Evolutionary conservation across 2,888 invertebrate genomes (phyloP).

Genomic region (Acleris holmiana): DNA sequence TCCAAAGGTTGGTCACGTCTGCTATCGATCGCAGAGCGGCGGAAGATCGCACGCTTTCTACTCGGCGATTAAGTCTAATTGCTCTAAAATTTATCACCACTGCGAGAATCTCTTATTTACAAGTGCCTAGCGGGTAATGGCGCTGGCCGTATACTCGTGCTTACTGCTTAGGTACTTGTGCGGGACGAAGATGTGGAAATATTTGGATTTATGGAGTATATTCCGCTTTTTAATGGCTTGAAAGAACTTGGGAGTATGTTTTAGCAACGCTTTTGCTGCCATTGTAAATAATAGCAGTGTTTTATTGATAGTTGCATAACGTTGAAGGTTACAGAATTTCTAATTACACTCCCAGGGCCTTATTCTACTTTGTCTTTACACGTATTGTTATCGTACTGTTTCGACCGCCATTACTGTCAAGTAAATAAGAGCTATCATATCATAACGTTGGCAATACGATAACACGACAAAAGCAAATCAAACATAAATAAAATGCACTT

Average conservation of each 20-base stretch:
- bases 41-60: slow-evolving; percentile 73
- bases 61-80: slow-evolving; percentile 78
- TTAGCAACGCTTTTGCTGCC: no score
- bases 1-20: slow-evolving; percentile 54
- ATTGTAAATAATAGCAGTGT: no score
- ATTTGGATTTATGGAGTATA: not conserved
- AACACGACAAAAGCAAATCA: no score
- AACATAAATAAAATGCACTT: no score
- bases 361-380: no score
- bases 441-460: no score
- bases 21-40: slow-evolving; percentile 66
- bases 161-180: not conserved
- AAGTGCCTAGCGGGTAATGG: slow-evolving; percentile 31
- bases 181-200: not conserved
- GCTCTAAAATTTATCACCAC: slow-evolving; percentile 74
- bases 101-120: slow-evolving; percentile 49
- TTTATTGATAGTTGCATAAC: no score
- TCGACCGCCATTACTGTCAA: no score
- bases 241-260: not conserved
- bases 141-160: not conserved
- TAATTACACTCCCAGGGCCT: no score
- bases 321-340: no score
- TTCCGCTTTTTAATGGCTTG: not conserved
- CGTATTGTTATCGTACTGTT: no score
- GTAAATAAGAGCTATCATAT: no score